Conservation (phyloP, 2,888 invertebrate genomes). For the Hypomecis atomaria region DNA sequence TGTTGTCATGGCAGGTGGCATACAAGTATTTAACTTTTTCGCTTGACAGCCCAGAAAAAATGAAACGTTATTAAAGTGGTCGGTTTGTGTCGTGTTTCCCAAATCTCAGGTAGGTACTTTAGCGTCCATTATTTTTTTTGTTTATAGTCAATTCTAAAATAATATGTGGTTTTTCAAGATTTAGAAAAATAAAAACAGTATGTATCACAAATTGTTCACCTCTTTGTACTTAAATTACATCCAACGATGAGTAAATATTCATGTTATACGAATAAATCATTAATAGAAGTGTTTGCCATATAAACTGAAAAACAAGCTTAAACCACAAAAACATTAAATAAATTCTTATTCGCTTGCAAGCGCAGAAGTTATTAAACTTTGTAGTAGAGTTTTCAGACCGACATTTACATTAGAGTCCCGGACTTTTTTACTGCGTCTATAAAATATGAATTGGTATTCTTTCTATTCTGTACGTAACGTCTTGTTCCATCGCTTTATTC, state of each 20-base stretch:
- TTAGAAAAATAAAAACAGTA: no score
- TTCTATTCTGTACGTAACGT: neutral
- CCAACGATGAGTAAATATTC: neutral
- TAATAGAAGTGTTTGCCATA: slow-evolving; percentile 1
- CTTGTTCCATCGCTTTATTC: neutral
- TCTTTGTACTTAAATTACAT: no score
- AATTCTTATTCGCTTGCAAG: slow-evolving; percentile 21
- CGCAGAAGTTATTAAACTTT: slow-evolving; percentile 38
- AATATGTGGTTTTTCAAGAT: no score
- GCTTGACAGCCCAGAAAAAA: no score
- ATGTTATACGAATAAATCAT: slow-evolving; percentile 4
- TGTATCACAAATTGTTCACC: no score
- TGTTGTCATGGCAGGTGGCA: slow-evolving; percentile 22
- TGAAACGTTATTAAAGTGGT: no score
- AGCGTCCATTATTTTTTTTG: no score
- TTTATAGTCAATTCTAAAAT: no score
- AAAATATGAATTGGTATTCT: slow-evolving; percentile 24
- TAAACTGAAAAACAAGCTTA: slow-evolving; percentile 1
- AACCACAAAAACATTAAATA: slow-evolving; percentile 8
- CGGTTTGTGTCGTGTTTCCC: no score
- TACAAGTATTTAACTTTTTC: slow-evolving; percentile 8
- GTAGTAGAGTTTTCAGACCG: slow-evolving; percentile 34
- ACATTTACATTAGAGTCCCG: slow-evolving; percentile 22
- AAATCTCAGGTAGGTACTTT: no score
- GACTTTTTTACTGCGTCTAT: slow-evolving; percentile 24